Conservation (phyloP, 2,888 invertebrate genomes). For the Drosophila atroscutellata region DNA sequence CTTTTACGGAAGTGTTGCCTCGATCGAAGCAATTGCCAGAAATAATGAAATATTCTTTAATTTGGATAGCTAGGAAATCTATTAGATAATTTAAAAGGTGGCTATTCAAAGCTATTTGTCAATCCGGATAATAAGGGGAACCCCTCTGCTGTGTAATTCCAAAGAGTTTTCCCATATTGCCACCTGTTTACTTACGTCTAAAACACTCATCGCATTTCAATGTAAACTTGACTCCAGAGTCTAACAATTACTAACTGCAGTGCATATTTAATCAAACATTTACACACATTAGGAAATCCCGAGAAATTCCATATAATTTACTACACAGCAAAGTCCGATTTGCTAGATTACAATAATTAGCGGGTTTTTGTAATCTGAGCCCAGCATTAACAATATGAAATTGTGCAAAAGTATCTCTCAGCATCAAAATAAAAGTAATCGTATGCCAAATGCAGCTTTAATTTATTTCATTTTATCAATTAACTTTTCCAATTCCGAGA, state of each 20-base stretch:
- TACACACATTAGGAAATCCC: too few relatives aligned
- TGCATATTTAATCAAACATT: constrained; percentile 17
- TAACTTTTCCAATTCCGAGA: background rate
- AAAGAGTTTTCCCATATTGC: background rate
- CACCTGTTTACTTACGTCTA: constrained; percentile 1
- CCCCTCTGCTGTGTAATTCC: background rate
- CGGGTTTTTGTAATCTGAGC: constrained; percentile 29
- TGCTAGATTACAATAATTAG: constrained; percentile 45
- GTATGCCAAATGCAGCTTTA: background rate
- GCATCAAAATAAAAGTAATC: background rate
- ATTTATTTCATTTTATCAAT: background rate
- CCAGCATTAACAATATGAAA: constrained; percentile 1
- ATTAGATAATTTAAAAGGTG: background rate
- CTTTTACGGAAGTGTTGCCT: constrained; percentile 43
- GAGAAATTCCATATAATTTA: constrained; percentile 24
- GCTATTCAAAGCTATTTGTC: background rate
- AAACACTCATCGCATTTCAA: background rate
- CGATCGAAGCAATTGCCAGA: background rate
- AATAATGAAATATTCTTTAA: background rate
- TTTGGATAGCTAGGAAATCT: background rate
- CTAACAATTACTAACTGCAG: constrained; percentile 13
- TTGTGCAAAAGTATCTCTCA: background rate
- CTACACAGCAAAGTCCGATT: background rate
- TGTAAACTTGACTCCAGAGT: background rate
- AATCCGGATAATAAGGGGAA: background rate